Evolutionary conservation across 2,888 invertebrate species (phyloP), one percentile per base, ranked within the genome.

Genomic region (Pyralis farinalis): DNA sequence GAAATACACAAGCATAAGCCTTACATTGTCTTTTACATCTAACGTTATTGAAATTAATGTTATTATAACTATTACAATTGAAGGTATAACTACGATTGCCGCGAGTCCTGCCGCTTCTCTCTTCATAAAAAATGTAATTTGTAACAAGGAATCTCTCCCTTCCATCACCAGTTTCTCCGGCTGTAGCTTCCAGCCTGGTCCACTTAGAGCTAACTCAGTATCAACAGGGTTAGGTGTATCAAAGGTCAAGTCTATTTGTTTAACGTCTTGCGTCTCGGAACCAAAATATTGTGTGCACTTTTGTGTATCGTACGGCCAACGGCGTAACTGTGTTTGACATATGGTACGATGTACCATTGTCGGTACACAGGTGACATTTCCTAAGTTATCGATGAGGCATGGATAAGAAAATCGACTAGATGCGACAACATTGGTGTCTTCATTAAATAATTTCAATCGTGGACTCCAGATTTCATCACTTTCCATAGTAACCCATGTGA

Each of bases 391-490:
- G 1, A 93, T 51, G 22, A 90, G 51, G 53, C 94, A 94, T 4
- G 86, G 88, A 0, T 91, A 78, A 44, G 73, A 74, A 42, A 87
- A 63, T 9, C 58, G 51, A 41, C 84, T 82, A 1, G 77, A 62
- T 25, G 72, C 77, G 43, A 72, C 75, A 44, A 63, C 43, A 0
- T 68, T 52, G 3, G 74, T 79, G 39, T 88, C 86, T 3, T 91
- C 90, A 58, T 96, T 96, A 57, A 94, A 95, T 9, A 95, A 72
- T 0, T 94, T 91, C 60, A 96, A 83, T 56, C 93, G 93, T 0
- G 96, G 96, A 7, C 91, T 85, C 96, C 96, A 96, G 37, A 96
- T 89, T 44, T 92, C 89, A 39, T 90, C 85, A 52, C 93, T 93
- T 9, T 91, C 91, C n/a, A 95, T 73, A 55, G 93, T 91, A 10